These are phyloP conservation scores for Eumeta japonica DNA, from an alignment of 1,140 invertebrate species.

Conservation along the genomic window DNA sequence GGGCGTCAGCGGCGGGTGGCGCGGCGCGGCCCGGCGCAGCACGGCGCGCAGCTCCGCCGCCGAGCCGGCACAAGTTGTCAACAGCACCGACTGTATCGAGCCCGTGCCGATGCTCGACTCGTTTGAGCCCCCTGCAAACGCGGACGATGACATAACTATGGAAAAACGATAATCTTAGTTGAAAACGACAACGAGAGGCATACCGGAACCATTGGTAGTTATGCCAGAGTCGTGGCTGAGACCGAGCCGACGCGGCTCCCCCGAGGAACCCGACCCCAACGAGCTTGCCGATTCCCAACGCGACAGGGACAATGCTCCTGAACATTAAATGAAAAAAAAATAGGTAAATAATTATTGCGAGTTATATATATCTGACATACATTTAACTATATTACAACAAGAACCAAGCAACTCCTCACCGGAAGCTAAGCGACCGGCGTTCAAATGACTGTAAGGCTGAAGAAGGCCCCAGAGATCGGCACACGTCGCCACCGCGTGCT, in stretches of 20 bases:
- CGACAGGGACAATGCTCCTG: slow-evolving; percentile 78
- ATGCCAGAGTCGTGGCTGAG: slow-evolving; percentile 48
- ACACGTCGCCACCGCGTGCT: slow-evolving; percentile 82
- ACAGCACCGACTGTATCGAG: slow-evolving; percentile 66
- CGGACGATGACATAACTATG: not conserved
- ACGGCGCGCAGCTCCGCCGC: slow-evolving; percentile 75
- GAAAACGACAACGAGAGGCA: slow-evolving; percentile 6
- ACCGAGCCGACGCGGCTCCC: slow-evolving; percentile 37
- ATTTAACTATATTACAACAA: too few relatives aligned
- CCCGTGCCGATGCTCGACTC: slow-evolving; percentile 20
- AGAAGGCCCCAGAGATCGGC: slow-evolving; percentile 85
- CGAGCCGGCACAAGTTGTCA: slow-evolving; percentile 87
- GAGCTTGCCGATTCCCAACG: slow-evolving; percentile 82
- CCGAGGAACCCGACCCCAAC: slow-evolving; percentile 62
- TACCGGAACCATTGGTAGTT: slow-evolving; percentile 54
- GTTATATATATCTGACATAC: slow-evolving; percentile 2
- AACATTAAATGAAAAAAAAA: slow-evolving; percentile 11
- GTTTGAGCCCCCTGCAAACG: slow-evolving; percentile 18
- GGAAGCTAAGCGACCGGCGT: slow-evolving; percentile 81
- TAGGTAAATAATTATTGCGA: not conserved
- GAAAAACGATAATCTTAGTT: too few relatives aligned
- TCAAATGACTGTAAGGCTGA: slow-evolving; percentile 86
- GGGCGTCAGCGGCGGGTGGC: slow-evolving; percentile 52
- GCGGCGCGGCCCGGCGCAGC: slow-evolving; percentile 56
- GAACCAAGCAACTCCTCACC: slow-evolving; percentile 62